These are phyloP conservation scores for Holocentrus rufus DNA, from an alignment of 2,797 vertebrate species.

Conservation along the genomic window DNA sequence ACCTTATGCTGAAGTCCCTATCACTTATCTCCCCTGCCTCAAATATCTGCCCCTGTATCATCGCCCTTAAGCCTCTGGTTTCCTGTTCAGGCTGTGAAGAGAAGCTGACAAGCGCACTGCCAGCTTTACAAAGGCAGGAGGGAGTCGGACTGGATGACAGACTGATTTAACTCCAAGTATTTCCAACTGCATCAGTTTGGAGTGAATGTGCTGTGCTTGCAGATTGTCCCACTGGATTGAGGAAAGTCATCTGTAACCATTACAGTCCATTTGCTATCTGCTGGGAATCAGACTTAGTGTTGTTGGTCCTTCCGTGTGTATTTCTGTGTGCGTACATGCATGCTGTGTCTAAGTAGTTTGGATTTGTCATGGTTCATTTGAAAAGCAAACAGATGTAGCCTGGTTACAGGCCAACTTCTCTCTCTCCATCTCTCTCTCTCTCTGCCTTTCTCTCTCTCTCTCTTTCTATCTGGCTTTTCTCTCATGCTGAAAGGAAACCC, in stretches of 20 bases:
- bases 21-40: constrained; percentile 5
- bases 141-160: constrained; percentile 14
- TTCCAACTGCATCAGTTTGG: constrained; percentile 21
- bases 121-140: not conserved
- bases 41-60: constrained; percentile 4
- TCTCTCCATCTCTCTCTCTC: not conserved
- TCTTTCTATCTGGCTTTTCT: not conserved
- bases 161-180: constrained; percentile 18
- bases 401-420: constrained; percentile 12
- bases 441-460: not conserved
- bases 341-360: constrained; percentile 24
- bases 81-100: constrained; percentile 20
- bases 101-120: constrained; percentile 19
- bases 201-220: constrained; percentile 41
- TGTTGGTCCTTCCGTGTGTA: not conserved
- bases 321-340: not conserved
- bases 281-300: constrained; percentile 19
- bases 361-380: constrained; percentile 47
- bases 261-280: constrained; percentile 31
- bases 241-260: constrained; percentile 35
- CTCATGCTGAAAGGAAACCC: not conserved
- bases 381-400: constrained; percentile 36
- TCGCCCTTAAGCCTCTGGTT: not conserved
- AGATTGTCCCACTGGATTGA: constrained; percentile 25
- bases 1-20: not conserved